Evolutionary conservation across 2,113 vertebrate genomes (phyloP).

Genomic region (Salvelinus fontinalis): DNA sequence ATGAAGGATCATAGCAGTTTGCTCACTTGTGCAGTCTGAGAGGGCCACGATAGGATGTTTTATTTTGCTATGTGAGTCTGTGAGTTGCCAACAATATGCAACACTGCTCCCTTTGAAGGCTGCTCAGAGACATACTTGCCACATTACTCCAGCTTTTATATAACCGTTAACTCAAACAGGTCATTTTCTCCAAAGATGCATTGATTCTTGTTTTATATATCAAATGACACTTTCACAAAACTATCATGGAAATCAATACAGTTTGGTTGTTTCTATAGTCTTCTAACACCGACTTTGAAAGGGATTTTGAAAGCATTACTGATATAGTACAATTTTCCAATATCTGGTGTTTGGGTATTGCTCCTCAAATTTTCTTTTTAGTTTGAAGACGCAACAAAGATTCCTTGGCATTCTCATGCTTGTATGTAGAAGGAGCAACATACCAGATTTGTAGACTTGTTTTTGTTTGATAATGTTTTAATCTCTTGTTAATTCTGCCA

Average conservation of each 20-base stretch:
- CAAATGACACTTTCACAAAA: conserved; percentile 41
- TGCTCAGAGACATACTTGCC: conserved; percentile 9
- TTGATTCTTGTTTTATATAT: conserved; percentile 26
- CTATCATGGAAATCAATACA: conserved; percentile 17
- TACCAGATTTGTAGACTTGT: conserved; percentile 23
- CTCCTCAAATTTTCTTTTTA: conserved; percentile 15
- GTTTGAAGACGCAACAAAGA: conserved; percentile 14
- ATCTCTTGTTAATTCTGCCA: conserved; percentile 28
- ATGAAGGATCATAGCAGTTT: conserved; percentile 35
- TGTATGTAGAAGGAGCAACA: conserved; percentile 6
- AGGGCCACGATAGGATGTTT: conserved; percentile 2
- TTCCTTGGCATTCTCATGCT: conserved; percentile 2
- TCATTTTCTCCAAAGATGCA: conserved; percentile 41
- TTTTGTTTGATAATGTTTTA: conserved; percentile 28
- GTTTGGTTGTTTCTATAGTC: conserved; percentile 13
- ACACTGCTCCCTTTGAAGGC: conserved; percentile 30
- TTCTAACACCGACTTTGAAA: conserved; percentile 32
- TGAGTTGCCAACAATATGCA: conserved; percentile 45
- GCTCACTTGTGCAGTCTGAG: conserved; percentile 17
- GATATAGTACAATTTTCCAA: no score
- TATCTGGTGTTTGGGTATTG: neutral
- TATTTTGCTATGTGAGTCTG: conserved; percentile 20
- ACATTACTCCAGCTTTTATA: conserved; percentile 25
- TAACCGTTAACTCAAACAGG: conserved; percentile 16
- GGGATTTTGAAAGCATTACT: conserved; percentile 32